Evolutionary conservation across 2,113 vertebrate genomes (phyloP).

Genomic region (Steatornis caripensis): DNA sequence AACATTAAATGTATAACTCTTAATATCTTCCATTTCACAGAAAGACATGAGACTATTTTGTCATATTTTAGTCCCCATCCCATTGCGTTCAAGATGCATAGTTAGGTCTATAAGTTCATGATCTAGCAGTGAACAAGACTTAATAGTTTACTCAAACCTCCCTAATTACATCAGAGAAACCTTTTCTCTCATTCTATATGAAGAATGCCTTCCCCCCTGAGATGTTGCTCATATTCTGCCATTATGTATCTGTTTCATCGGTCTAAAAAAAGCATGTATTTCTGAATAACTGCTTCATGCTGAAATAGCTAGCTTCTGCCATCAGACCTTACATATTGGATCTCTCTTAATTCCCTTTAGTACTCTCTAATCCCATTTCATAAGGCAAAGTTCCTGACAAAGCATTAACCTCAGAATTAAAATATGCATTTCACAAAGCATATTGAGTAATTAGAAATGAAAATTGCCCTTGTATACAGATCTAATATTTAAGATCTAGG

Average conservation of each 20-base stretch:
- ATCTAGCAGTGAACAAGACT: neutral
- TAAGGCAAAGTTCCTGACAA: neutral
- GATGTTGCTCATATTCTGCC: neutral
- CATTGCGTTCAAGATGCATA: neutral
- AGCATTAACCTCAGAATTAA: neutral
- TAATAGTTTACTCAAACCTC: neutral
- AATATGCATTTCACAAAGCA: neutral
- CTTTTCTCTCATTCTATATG: neutral
- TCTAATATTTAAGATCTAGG: neutral
- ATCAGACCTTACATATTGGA: neutral
- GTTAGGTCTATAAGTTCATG: neutral
- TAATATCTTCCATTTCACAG: neutral
- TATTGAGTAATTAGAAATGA: neutral
- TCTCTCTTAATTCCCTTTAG: neutral
- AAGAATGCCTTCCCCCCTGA: rapidly evolving
- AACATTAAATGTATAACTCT: neutral
- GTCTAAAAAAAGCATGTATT: neutral
- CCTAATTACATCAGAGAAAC: neutral
- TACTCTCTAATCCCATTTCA: neutral
- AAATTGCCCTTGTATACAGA: neutral
- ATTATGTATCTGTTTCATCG: neutral
- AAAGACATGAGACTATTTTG: neutral
- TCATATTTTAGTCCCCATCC: neutral
- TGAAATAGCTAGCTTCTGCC: neutral
- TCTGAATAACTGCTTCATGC: neutral